Evolutionary conservation across 2,113 vertebrate genomes (phyloP), one percentile per base, ranked within the genome.

Genomic region (Entelurus aequoreus): DNA sequence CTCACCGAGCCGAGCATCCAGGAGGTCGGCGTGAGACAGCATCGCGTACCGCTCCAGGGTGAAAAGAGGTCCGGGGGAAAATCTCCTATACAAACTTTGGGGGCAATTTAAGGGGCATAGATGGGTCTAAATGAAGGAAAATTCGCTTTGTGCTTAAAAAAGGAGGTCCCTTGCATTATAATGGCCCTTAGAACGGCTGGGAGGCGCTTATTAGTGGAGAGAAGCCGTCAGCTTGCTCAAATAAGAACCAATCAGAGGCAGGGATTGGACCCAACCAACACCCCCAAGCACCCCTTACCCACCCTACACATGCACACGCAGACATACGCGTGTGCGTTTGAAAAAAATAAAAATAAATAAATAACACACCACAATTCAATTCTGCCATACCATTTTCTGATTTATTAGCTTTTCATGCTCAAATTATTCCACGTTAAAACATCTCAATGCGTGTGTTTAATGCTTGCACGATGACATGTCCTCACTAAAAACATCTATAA

Each of bases 1-100:
- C 96, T 98, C 94, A 96, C 96, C 95, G 91, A 98, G 94, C 90
- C 95, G 94, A 91, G 95, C 94, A 92, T 99, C 96, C 94, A 98
- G 94, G 93, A 99, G 94, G 92, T 99, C 96, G 92, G 94, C 94
- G 80, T 99, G 95, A 91, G 96, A 99, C 77, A 98, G 93, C 96
- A 99, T 99, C 68, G 93, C 91, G 93, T 94, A 96, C 92, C 94
- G 94, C 92, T 97, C 94, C 94, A 95, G 94, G 93, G 92, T 77
- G 92, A 95, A 93, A 91, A 81, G 85, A 85, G 91, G 84, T 90
- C 92, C 90, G 55, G 55, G 55, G n/a, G 91, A 94, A 98, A 87
- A 85, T 87, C 93, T 88, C 91, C 92, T 91, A 92, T 91, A 50
- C 60, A 37, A 91, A 92, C 88, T 92, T 91, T 91, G 88, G 76